Conservation (phyloP, 2,113 vertebrate species). For the Takifugu flavidus region DNA sequence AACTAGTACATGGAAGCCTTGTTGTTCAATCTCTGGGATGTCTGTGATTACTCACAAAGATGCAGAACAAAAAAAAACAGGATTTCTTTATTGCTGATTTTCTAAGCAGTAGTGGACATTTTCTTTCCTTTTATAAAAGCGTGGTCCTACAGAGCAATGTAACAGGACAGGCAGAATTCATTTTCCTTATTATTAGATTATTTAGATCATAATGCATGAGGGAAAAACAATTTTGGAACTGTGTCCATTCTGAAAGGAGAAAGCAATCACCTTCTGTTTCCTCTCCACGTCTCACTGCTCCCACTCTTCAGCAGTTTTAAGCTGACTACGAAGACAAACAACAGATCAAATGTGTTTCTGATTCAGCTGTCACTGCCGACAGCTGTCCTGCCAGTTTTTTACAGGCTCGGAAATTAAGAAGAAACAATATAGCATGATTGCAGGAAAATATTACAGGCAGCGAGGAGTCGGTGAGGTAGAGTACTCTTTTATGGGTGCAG, state of each 20-base stretch:
- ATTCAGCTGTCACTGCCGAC: background rate
- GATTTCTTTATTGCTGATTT: constrained; percentile 59
- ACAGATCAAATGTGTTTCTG: constrained; percentile 16
- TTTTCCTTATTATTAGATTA: constrained; percentile 8
- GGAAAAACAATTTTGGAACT: constrained; percentile 33
- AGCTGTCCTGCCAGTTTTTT: constrained; percentile 4
- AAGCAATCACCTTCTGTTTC: constrained; percentile 31
- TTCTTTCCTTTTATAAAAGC: constrained; percentile 51
- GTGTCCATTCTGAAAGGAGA: constrained; percentile 35
- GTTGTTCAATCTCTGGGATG: constrained; percentile 30
- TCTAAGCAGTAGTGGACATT: constrained; percentile 39
- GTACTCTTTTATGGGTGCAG: constrained; percentile 17
- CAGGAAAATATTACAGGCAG: constrained; percentile 30
- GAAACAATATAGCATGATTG: constrained; percentile 27
- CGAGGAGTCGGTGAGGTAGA: constrained; percentile 7
- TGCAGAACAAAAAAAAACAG: constrained; percentile 27
- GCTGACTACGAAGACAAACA: constrained; percentile 15
- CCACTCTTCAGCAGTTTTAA: constrained; percentile 16
- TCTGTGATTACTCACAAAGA: constrained; percentile 11
- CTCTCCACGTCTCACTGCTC: constrained; percentile 9
- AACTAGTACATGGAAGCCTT: constrained; percentile 49
- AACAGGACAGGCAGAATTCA: constrained; percentile 6
- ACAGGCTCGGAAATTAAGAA: constrained; percentile 26
- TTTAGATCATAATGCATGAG: constrained; percentile 44
- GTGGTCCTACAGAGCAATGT: constrained; percentile 48